A percentile compares a stretch with the other conserved stretches of the same genome.
Conservation (phyloP, 2,797 vertebrate genomes). For the Enteromius anoplus region DNA sequence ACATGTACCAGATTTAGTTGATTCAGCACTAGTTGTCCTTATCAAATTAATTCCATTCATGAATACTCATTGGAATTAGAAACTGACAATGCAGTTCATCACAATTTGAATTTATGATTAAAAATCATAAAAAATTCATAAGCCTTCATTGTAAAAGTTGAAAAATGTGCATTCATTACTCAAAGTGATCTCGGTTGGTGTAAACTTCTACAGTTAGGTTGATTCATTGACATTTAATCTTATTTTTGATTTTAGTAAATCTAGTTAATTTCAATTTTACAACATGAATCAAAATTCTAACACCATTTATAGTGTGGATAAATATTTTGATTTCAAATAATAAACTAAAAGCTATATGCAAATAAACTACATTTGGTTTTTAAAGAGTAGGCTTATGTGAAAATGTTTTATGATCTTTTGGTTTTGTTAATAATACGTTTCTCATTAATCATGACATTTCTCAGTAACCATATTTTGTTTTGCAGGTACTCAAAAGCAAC, state of each 20-base stretch:
- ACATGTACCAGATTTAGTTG: neutral
- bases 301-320: neutral
- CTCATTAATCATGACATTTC: slow-evolving; percentile 27
- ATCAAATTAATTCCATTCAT: neutral
- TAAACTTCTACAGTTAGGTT: neutral
- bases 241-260: neutral
- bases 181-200: neutral
- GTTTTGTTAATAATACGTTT: slow-evolving; percentile 10
- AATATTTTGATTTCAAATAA: neutral
- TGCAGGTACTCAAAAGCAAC: slow-evolving; percentile 14
- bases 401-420: neutral
- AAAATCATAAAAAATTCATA: neutral
- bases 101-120: neutral
- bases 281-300: neutral
- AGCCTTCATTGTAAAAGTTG: neutral
- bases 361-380: neutral
- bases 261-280: neutral
- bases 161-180: neutral
- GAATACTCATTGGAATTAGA: slow-evolving; percentile 6
- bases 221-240: neutral
- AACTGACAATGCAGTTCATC: neutral
- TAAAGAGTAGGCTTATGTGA: neutral
- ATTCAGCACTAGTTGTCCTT: neutral
- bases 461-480: slow-evolving; percentile 25
- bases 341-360: neutral